These are phyloP conservation scores for Argyrosomus japonicus DNA, from an alignment of 2,113 vertebrate genomes.

Conservation along the genomic window DNA sequence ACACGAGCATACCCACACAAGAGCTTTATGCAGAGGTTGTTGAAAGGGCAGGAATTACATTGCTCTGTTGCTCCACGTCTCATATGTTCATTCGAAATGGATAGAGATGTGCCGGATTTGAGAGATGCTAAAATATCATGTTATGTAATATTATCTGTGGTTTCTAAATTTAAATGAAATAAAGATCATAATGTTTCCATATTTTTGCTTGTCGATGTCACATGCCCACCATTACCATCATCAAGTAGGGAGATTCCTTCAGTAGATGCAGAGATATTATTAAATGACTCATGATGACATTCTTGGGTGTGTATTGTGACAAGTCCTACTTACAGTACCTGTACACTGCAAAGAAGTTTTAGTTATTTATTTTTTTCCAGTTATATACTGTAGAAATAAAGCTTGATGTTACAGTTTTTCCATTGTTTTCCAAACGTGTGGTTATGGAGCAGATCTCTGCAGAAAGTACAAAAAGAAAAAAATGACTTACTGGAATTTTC, in stretches of 20 bases:
- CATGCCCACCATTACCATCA: background rate
- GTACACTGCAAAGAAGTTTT: background rate
- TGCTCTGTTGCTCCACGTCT: slow-evolving; percentile 15
- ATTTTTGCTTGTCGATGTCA: background rate
- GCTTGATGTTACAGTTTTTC: background rate
- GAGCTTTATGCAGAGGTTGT: slow-evolving; percentile 33
- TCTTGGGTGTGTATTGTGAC: background rate
- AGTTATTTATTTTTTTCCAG: background rate
- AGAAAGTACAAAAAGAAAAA: background rate
- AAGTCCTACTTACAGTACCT: background rate
- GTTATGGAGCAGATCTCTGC: slow-evolving; percentile 19
- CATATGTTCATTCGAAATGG: slow-evolving; percentile 13
- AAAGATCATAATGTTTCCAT: too few species aligned
- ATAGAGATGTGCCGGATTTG: slow-evolving; percentile 4
- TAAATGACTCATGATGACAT: background rate
- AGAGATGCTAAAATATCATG: background rate
- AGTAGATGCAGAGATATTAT: background rate
- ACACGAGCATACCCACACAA: slow-evolving; percentile 13
- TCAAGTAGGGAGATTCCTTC: background rate
- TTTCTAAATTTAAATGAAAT: background rate
- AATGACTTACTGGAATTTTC: slow-evolving; percentile 52
- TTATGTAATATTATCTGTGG: background rate
- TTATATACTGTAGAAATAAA: background rate
- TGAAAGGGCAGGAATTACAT: slow-evolving; percentile 18
- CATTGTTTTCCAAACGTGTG: background rate